Evolutionary conservation across 2,797 vertebrate genomes (phyloP).

Genomic region (Prunella strophiata): DNA sequence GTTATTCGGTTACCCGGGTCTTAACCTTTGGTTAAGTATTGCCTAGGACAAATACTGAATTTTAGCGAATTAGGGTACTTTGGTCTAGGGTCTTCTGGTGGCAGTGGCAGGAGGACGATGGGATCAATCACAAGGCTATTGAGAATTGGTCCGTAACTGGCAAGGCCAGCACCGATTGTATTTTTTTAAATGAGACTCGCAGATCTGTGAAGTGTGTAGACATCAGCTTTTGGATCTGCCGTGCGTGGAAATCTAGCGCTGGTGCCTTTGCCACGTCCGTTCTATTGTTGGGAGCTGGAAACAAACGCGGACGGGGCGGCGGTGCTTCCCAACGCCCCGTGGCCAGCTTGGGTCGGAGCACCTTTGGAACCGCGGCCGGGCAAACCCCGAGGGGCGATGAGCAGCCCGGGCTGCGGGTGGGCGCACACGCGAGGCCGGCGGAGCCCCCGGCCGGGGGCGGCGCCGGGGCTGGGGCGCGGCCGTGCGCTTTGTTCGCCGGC

Average conservation of each 20-base stretch:
- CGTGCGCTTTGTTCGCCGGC: constrained; percentile 13
- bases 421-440: not conserved
- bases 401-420: not conserved
- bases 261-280: not conserved
- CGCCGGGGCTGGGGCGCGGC: not conserved
- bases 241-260: accelerated
- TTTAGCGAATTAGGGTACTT: accelerated
- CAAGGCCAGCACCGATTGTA: accelerated
- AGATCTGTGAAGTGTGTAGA: accelerated
- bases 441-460: not conserved
- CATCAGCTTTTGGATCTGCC: not conserved
- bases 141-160: accelerated
- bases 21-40: not conserved
- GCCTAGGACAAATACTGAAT: accelerated
- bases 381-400: not conserved
- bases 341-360: not conserved
- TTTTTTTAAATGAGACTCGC: not conserved
- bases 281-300: not conserved
- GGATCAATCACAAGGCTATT: accelerated
- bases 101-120: not conserved
- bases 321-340: accelerated
- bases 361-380: not conserved
- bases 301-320: accelerated
- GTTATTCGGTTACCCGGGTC: not conserved
- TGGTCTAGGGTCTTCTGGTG: not conserved